Base-by-base conservation (phyloP, 2,888 invertebrate genomes). In the Zygaena filipendulae region DNA sequence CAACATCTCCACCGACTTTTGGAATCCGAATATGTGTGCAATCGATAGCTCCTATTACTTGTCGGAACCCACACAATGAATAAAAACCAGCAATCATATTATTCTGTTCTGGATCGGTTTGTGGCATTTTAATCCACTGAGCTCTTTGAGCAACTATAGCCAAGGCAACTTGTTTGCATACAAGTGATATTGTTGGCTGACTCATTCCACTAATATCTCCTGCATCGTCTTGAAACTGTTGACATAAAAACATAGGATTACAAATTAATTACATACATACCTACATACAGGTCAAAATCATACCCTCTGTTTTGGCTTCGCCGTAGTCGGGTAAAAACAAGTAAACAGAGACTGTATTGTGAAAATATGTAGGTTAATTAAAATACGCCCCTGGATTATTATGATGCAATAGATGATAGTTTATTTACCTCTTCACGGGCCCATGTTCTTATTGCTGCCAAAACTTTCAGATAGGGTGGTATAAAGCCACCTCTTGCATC, bases 171-270 rank as follows among this genome's bases (percentile, higher is more conserved):
- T 33, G 35, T 26, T 29, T 31, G 23, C 38, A 35, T 28, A 38
- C 9, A 28, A 30, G 25, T 4, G 35, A 32, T 14, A 38, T 21
- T 16, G 32, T 26, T 21, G 31, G 30, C 21, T 35, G 38, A 35
- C 35, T 35, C 21, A 33, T 30, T 6, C 34, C 36, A 31, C 19
- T 14, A 8, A 36, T n/a, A 25, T 33, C 33, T 26, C 30, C 35
- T 29, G 38, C 35, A 32, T 36, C 36, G 27, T 37, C 33, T 30
- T 37, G 36, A 29, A 33, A 25, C 36, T 36, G 30, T 34, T n/a
- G 7, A 18, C 23, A 23, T 11, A 23, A 23, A 23, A 12, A 11
- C 12, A 11, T 23, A 23, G 4, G 9, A 20, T 26, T 26, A 9
- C 11, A 26, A 26, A 26, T 11, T 21, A 12, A 13, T 6, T 20